phyloP scores from a whole-genome alignment of 2,797 vertebrate genomes.

The Arrhamphus sclerolepis region DNA sequence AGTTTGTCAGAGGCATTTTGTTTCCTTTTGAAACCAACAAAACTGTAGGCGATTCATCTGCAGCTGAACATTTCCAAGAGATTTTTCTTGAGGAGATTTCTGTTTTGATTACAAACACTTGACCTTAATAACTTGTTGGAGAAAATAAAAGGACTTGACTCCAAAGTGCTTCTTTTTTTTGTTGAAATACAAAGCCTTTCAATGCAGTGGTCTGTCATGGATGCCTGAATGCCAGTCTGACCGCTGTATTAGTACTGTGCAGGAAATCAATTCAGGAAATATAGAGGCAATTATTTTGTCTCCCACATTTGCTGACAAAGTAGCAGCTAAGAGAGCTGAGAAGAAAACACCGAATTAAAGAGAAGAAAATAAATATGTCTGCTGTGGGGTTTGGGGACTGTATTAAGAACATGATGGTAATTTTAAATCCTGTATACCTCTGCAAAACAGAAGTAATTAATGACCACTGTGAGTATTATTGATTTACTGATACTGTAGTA shows the following conservation, averaged over 20 bases:
- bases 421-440: slow-evolving; percentile 43
- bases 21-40: background rate
- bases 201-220: slow-evolving; percentile 59
- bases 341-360: slow-evolving; percentile 73
- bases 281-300: slow-evolving; percentile 86
- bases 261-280: slow-evolving; percentile 84
- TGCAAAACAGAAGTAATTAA: slow-evolving; percentile 65
- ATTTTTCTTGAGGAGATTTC: slow-evolving; percentile 20
- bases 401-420: slow-evolving; percentile 54
- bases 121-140: slow-evolving; percentile 50
- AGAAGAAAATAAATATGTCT: slow-evolving; percentile 61
- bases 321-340: slow-evolving; percentile 70
- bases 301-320: slow-evolving; percentile 81
- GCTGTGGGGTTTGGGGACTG: slow-evolving; percentile 40
- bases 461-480: slow-evolving; percentile 54
- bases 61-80: background rate
- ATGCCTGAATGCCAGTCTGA: slow-evolving; percentile 68
- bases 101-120: slow-evolving; percentile 42
- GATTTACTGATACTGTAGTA: slow-evolving; percentile 41
- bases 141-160: slow-evolving; percentile 32
- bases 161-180: slow-evolving; percentile 36
- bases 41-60: background rate
- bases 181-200: slow-evolving; percentile 56
- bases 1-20: background rate
- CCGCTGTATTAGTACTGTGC: slow-evolving; percentile 78